Percentiles rank a stretch among this genome's conserved stretches.
Conservation (phyloP, 1,140 invertebrate species). For the Augochlora pura region DNA sequence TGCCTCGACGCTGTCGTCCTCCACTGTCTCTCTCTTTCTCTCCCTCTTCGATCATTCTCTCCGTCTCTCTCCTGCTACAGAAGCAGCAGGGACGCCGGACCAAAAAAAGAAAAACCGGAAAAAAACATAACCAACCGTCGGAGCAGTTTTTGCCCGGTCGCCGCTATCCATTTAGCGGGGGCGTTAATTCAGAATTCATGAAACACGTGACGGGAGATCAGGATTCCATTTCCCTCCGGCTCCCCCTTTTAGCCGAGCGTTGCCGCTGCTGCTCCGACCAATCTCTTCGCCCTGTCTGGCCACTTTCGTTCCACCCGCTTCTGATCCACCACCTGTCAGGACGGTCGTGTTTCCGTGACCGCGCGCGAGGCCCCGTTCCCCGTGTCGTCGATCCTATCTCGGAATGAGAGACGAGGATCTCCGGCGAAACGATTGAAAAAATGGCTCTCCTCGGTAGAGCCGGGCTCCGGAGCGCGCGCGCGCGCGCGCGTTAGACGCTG, state of each 20-base stretch:
- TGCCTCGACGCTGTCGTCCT: too few relatives aligned
- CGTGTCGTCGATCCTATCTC: not conserved
- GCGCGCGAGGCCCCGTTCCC: not conserved
- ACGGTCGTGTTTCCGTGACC: not conserved
- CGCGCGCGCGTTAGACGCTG: too few relatives aligned
- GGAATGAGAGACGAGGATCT: not conserved
- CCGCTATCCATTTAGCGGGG: conserved; percentile 28
- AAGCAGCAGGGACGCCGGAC: too few relatives aligned
- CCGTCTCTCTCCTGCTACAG: too few relatives aligned
- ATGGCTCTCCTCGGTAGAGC: too few relatives aligned
- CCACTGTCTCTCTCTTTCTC: too few relatives aligned
- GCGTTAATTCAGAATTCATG: conserved; percentile 42
- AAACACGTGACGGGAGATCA: conserved; percentile 30
- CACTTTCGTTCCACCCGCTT: not conserved
- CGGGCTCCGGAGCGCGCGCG: too few relatives aligned
- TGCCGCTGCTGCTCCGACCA: too few relatives aligned
- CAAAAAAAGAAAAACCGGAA: too few relatives aligned
- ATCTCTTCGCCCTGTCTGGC: not conserved
- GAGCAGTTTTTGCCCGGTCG: not conserved
- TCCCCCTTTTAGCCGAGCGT: not conserved
- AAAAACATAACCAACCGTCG: not conserved
- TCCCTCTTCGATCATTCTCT: too few relatives aligned
- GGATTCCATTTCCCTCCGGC: conserved; percentile 26
- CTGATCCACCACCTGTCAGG: not conserved
- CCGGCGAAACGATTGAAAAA: not conserved